Evolutionary conservation across 2,113 vertebrate genomes (phyloP).

Genomic region (Uria aalge): DNA sequence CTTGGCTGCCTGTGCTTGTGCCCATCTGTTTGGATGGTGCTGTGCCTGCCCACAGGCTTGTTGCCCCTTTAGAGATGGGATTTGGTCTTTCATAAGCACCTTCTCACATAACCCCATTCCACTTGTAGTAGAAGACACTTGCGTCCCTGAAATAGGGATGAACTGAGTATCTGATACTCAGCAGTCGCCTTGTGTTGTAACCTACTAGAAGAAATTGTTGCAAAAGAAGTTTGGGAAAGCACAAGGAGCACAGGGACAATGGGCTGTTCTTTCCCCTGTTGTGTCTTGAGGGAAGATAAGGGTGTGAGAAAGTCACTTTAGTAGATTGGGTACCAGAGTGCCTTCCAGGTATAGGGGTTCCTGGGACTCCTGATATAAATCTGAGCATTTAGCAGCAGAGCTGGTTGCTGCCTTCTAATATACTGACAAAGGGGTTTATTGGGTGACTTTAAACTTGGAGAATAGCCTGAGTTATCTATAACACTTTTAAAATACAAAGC

Average conservation of each 20-base stretch:
- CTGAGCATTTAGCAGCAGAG: not conserved
- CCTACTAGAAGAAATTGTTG: not conserved
- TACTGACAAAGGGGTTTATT: not conserved
- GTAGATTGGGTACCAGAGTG: not conserved
- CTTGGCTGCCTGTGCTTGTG: not conserved
- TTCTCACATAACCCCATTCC: not conserved
- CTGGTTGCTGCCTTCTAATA: not conserved
- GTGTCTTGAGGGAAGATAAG: not conserved
- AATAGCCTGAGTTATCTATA: not conserved
- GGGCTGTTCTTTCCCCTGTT: not conserved
- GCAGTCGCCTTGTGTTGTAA: not conserved
- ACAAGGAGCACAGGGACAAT: not conserved
- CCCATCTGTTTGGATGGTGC: not conserved
- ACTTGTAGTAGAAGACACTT: not conserved
- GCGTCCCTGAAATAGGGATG: not conserved
- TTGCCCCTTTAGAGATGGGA: not conserved
- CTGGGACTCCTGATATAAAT: no score
- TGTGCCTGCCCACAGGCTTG: not conserved
- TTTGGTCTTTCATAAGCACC: not conserved
- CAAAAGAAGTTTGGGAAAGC: not conserved
- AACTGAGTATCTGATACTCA: rapidly evolving
- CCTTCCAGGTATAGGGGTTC: not conserved
- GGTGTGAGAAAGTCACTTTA: not conserved
- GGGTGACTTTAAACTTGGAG: not conserved
- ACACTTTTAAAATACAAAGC: not conserved